phyloP scores from a whole-genome alignment of 1,140 invertebrate species.

The Mamestra configurata region DNA sequence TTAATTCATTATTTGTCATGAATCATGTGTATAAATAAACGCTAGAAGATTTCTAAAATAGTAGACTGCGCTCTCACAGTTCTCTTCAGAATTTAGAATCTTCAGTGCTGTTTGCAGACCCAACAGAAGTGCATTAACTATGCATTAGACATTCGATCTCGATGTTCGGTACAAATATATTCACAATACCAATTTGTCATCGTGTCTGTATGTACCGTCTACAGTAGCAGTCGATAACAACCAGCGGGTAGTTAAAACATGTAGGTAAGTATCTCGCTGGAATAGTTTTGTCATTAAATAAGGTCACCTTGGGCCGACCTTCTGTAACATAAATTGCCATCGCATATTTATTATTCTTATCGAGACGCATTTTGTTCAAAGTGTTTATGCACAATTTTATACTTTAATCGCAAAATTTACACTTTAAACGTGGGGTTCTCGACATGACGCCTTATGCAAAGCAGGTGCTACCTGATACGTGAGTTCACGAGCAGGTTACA shows the following conservation, averaged over 20 bases:
- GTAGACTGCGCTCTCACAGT: constrained; percentile 25
- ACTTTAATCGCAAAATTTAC: constrained; percentile 86
- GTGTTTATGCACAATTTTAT: constrained; percentile 83
- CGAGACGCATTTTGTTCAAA: constrained; percentile 73
- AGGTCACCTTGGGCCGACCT: constrained; percentile 78
- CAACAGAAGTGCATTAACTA: constrained; percentile 50
- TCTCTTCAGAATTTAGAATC: constrained; percentile 45
- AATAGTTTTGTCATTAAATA: constrained; percentile 55
- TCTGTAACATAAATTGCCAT: constrained; percentile 57
- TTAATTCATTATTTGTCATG: constrained; percentile 24
- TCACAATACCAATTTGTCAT: constrained; percentile 51
- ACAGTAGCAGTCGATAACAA: constrained; percentile 1
- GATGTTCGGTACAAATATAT: constrained; percentile 48
- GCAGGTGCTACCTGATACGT: constrained; percentile 86
- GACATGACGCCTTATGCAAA: constrained; percentile 86
- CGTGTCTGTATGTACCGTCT: constrained; percentile 1
- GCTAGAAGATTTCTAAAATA: constrained; percentile 43
- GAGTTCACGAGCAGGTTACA: constrained; percentile 53
- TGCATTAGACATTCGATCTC: constrained; percentile 49
- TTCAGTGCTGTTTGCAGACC: constrained; percentile 39
- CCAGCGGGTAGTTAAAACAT: constrained; percentile 24
- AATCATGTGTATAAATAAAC: constrained; percentile 20
- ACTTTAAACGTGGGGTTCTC: constrained; percentile 83
- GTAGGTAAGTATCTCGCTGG: not conserved
- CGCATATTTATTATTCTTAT: constrained; percentile 78